Evolutionary conservation across 1,140 invertebrate species (phyloP), one percentile per base, ranked within the genome.

Genomic region (Nautilus pompilius): DNA sequence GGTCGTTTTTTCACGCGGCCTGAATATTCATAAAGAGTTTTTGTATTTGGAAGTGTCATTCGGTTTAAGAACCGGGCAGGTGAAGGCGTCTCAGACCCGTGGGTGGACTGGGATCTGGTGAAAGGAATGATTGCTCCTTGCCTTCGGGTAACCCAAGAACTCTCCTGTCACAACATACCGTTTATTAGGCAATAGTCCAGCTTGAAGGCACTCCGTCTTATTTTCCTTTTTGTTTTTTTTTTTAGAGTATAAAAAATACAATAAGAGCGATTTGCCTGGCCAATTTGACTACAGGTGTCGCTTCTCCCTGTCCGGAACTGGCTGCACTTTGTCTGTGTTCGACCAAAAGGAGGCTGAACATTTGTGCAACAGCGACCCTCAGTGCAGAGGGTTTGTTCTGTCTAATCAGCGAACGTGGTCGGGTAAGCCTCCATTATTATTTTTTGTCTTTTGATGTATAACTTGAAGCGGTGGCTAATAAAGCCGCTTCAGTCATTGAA

Each of bases 371-470:
- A 36, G n/a, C 1, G 83, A 84, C 60, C 28, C 63, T 0, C 67
- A 77, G 5, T 84, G 83, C 64, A 66, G 69, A 53, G 81, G 77
- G 3, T 81, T 83, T 69, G 80, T 84, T n/a, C 56, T 83, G 32
- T 73, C 80, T 1, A 48, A 70, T n/a, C 49, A 76, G 3, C 73
- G 60, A 54, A 79, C 83, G 8, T 83, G 82, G 82, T 80, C 81
- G 72, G 83, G 82, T 77, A 63, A 60, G 36, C 62, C 17, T 53
- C 10, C 10, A 45, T 58, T n/a, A n/a, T n/a, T n/a, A n/a, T n/a
- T n/a, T n/a, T n/a, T n/a, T n/a, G n/a, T n/a, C n/a, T n/a, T n/a
- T n/a, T n/a, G n/a, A n/a, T n/a, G n/a, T n/a, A n/a, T n/a, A n/a
- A n/a, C n/a, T n/a, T n/a, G n/a, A n/a, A n/a, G n/a, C n/a, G n/a